Percentiles rank a stretch among this genome's conserved stretches.
Evolutionary conservation across 2,797 vertebrate genomes (phyloP).

Genomic region (Gymnocypris eckloni): DNA sequence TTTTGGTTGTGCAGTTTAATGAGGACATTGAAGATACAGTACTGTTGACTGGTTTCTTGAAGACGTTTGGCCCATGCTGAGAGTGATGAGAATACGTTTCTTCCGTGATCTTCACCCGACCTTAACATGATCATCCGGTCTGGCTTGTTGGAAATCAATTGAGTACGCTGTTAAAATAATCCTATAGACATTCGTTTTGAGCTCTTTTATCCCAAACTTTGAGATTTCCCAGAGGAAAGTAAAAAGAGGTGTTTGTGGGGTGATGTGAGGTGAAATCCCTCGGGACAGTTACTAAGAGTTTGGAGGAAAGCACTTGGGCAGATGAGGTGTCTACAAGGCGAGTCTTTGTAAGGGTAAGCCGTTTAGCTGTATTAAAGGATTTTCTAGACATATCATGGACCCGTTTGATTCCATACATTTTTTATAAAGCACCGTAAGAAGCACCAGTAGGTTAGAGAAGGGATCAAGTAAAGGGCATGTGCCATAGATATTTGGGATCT

Average conservation of each 20-base stretch:
- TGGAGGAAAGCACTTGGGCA: neutral
- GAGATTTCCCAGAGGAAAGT: constrained; percentile 58
- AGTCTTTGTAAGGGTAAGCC: constrained; percentile 51
- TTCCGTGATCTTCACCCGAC: constrained; percentile 22
- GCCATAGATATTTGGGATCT: neutral
- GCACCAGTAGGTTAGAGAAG: neutral
- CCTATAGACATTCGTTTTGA: constrained; percentile 49
- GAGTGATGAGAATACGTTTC: constrained; percentile 44
- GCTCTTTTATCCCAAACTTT: constrained; percentile 45
- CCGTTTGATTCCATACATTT: constrained; percentile 64
- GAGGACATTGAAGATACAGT: neutral
- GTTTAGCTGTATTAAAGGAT: constrained; percentile 62
- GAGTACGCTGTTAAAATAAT: constrained; percentile 51
- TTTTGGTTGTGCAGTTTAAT: neutral
- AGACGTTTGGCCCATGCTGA: neutral
- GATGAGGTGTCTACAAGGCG: constrained; percentile 44
- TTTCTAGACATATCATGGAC: constrained; percentile 65
- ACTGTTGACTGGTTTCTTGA: neutral
- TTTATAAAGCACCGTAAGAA: constrained; percentile 58
- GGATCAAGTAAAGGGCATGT: neutral
- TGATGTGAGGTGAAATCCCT: constrained; percentile 36
- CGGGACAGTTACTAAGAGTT: constrained; percentile 52
- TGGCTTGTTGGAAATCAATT: constrained; percentile 42
- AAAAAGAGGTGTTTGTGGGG: constrained; percentile 1
- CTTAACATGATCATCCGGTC: constrained; percentile 38